Evolutionary conservation across 2,888 invertebrate genomes (phyloP), one percentile per base, ranked within the genome.

Genomic region (Caenorhabditis sp.): DNA sequence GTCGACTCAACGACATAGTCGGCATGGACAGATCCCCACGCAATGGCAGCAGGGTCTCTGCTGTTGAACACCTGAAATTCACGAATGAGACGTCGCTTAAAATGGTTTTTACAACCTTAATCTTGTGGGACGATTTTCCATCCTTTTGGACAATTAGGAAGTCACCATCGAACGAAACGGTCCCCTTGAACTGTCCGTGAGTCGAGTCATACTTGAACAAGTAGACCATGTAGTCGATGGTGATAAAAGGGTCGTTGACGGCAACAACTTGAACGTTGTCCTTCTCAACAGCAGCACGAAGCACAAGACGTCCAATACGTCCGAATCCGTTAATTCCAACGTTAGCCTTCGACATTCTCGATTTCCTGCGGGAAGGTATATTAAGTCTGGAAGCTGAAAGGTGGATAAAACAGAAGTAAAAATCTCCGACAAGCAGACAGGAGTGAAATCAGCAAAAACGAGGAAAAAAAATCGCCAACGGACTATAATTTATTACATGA

Each of bases 1-100:
- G 98, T 98, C 17, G 96, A 96, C 90, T 99, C 99, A 41, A 99
- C 95, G 59, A 99, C 93, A 90, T 95, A 96, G 88, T 95, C 94
- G 88, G 96, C 98, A 73, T 96, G 96, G 20, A 89, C 89, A 90
- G 93, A 93, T 65, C 92, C 93, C 97, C 97, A 98, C 86, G 94
- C 94, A 90, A 97, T 96, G 83, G 92, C 91, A 78, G 90, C 90
- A 2, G 93, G 93, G 90, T 88, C 85, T 73, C 83, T 86, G 71
- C 80, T 79, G 77, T 77, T 72, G 77, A 50, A 83, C 35, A 70
- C 66, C 24, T 62, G 27, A 0, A 58, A 50, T 13, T 26, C n/a
- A n/a, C n/a, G n/a, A n/a, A n/a, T n/a, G n/a, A n/a, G n/a, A n/a
- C n/a, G n/a, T n/a, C n/a, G n/a, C n/a, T n/a, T n/a, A n/a, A n/a